Evolutionary conservation across 2,113 vertebrate genomes (phyloP), one percentile per base, ranked within the genome.

Genomic region (Sarotherodon lohbergeri): DNA sequence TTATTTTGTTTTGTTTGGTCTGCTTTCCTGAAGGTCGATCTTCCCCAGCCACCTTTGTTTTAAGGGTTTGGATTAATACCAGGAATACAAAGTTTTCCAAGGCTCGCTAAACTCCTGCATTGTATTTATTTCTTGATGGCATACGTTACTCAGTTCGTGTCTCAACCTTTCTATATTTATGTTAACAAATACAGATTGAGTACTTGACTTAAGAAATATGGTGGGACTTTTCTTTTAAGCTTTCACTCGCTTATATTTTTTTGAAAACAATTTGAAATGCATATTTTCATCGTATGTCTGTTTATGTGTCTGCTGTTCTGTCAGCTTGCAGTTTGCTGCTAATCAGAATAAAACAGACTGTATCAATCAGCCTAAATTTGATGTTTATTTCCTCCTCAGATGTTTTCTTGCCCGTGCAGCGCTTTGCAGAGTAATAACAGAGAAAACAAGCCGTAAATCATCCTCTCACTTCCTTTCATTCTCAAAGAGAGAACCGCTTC

Each of bases 281-380:
- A 76, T 90, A 22, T 39, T 19, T 66, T 85, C 84, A 82, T 48
- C 9, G 80, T 68, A 14, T 57, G 5, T 84, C 3, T 91, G n/a
- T 90, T 73, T 80, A 32, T 88, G 8, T 88, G 81, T 88, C 4
- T 91, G 84, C 86, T n/a, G 32, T 3, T 84, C 19, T 88, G 80
- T 82, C 32, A 13, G 32, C 7, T 11, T 56, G 36, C 29, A 7
- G 3, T 29, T 66, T 83, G 24, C 7, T 82, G 5, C 48, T 83
- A 22, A 84, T 85, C 73, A 34, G 34, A 92, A 91, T 93, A 90
- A 93, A 93, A 82, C 12, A 22, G 78, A 88, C 24, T 0, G 17
- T 43, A 89, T 90, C 57, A 76, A 61, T 91, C 84, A 79, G 13
- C 50, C 29, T 32, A 13, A 54, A 66, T 34, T 24, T 56, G 14